phyloP scores from a whole-genome alignment of 1,140 invertebrate species.

The Drosophila equinoxialis region DNA sequence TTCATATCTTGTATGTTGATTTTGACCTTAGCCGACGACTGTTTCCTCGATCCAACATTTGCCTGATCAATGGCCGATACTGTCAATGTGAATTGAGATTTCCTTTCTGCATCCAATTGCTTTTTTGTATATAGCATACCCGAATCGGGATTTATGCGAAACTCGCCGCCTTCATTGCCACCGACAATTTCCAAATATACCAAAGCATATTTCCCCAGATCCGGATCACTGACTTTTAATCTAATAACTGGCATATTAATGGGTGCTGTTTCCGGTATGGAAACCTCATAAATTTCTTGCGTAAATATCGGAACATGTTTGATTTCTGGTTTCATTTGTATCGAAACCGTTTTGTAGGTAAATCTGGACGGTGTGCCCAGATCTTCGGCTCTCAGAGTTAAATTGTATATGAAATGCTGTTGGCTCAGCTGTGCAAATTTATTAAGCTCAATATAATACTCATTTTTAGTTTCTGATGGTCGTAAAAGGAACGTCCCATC shows the following conservation, averaged over 20 bases:
- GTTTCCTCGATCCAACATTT: constrained; percentile 91
- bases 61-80: constrained; percentile 95
- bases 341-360: constrained; percentile 90
- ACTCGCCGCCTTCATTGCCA: constrained; percentile 95
- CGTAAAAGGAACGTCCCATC: constrained; percentile 93
- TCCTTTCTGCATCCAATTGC: constrained; percentile 93
- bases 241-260: constrained; percentile 93
- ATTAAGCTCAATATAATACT: constrained; percentile 91
- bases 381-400: constrained; percentile 93
- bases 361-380: constrained; percentile 90
- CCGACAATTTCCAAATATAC: constrained; percentile 95
- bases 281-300: constrained; percentile 93
- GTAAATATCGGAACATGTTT: constrained; percentile 95
- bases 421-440: constrained; percentile 90
- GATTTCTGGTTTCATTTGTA: constrained; percentile 91
- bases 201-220: constrained; percentile 91
- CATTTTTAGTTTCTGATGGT: constrained; percentile 85
- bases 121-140: constrained; percentile 95
- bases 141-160: constrained; percentile 92
- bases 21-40: constrained; percentile 95
- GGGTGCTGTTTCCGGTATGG: constrained; percentile 94
- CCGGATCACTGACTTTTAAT: constrained; percentile 93
- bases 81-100: constrained; percentile 94
- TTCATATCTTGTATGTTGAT: constrained; percentile 94
- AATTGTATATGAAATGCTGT: constrained; percentile 90